Evolutionary conservation across 1,140 invertebrate species (phyloP), one percentile per base, ranked within the genome.

Genomic region (Mycetomoellerius zeteki): DNA sequence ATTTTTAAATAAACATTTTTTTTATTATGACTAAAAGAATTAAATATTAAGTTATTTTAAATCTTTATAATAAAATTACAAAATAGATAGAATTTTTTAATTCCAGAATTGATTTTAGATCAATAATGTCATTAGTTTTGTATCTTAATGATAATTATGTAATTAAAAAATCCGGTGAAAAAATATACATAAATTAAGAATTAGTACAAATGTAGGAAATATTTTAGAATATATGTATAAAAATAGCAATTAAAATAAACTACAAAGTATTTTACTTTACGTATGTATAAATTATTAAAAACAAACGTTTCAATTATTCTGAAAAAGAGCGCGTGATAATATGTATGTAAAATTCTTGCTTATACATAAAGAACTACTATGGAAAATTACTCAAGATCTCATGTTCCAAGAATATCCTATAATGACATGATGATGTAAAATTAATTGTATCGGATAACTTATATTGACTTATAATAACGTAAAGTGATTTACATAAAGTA

Each of bases 401-500:
- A 16, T 73, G 12, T 73, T 73, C n/a, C 12, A 2, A 58, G 30
- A 58, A 58, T 58, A 73, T 1, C 0, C 21, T 30, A 24, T 58
- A 75, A 24, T 19, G 6, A 54, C 8, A 33, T 19, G 10, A 75
- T 58, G 10, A 75, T 8, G 50, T 72, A 67, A 10, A 65, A 65
- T 67, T 43, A 37, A 65, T 65, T 73, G 21, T n/a, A 10, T 71
- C 19, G 50, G 27, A 73, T 21, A 58, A 58, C 14, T 16, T 43
- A 3, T 37, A 58, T 56, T 21, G 43, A 58, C 14, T 16, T 43
- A 3, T 37, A 58, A n/a, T 14, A n/a, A 33, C 5, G 4, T 73
- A 6, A 69, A 47, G 5, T 58, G 5, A 50, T 71, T 16, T 30
- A 21, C 21, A 52, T 14, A 19, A 50, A 14, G 37, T 37, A 65